Percentiles rank a stretch among this genome's conserved stretches.
Conservation (phyloP, 1,140 invertebrate species). For the Dryas iulia region DNA sequence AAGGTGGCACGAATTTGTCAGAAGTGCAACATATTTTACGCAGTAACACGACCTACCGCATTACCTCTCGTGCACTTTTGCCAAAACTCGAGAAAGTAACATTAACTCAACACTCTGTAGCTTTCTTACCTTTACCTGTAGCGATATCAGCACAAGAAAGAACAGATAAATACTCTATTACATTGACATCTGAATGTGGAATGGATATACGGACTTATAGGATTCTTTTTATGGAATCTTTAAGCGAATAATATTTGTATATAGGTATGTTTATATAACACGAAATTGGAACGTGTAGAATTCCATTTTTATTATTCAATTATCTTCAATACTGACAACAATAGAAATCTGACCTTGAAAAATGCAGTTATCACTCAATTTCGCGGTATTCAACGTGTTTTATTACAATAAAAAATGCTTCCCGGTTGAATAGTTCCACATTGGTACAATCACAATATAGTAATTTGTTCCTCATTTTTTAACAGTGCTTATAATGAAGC, state of each 20-base stretch:
- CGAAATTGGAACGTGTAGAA: conserved; percentile 18
- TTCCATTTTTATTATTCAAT: conserved; percentile 21
- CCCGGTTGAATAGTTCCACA: conserved; percentile 29
- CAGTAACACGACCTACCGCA: conserved; percentile 47
- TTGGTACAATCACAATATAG: conserved; percentile 21
- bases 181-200: conserved; percentile 66
- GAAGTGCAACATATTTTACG: conserved; percentile 63
- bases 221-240: conserved; percentile 53
- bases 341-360: conserved; percentile 33
- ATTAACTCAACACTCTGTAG: conserved; percentile 49
- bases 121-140: conserved; percentile 52
- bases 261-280: not conserved
- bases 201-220: conserved; percentile 70
- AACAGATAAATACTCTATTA: conserved; percentile 60
- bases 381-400: conserved; percentile 16
- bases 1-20: conserved; percentile 60
- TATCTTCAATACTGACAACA: conserved; percentile 25
- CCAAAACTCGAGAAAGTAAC: conserved; percentile 51
- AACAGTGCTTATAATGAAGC: conserved; percentile 1
- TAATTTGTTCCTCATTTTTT: conserved; percentile 28
- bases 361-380: conserved; percentile 25
- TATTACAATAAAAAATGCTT: conserved; percentile 35
- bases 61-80: conserved; percentile 49
- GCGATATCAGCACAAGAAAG: conserved; percentile 52
- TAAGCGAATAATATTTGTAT: conserved; percentile 22